phyloP scores from a whole-genome alignment of 2,797 vertebrate species.

The Erethizon dorsatum region DNA sequence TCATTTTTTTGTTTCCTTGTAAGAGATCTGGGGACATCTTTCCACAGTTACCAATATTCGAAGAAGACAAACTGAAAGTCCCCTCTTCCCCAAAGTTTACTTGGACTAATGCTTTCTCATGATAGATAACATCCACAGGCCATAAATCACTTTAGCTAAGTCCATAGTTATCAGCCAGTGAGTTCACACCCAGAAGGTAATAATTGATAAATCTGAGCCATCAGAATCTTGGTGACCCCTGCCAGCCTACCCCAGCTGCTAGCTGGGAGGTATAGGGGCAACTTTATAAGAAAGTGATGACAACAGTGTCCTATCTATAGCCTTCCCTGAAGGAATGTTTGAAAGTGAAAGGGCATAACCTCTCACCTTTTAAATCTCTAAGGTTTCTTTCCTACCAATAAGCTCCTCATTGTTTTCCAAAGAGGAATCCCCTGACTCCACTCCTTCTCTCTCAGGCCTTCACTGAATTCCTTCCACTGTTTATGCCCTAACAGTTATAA shows the following conservation, averaged over 20 bases:
- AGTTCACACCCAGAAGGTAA: constrained; percentile 36
- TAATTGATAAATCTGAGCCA: not conserved
- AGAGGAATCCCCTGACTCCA: not conserved
- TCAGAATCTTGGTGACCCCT: not conserved
- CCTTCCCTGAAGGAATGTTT: not conserved
- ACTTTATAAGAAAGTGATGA: constrained; percentile 60
- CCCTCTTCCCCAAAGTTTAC: not conserved
- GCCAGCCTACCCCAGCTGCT: not conserved
- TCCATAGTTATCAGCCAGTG: not conserved
- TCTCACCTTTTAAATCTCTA: constrained; percentile 57
- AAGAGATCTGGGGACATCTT: constrained; percentile 26
- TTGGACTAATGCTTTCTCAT: constrained; percentile 53
- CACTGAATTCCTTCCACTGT: not conserved
- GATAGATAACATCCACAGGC: constrained; percentile 48
- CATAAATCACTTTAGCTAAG: constrained; percentile 65
- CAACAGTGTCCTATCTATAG: not conserved
- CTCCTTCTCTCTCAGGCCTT: constrained; percentile 13
- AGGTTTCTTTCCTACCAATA: constrained; percentile 1
- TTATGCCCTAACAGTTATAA: not conserved
- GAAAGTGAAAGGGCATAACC: constrained; percentile 26
- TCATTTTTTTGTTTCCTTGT: constrained; percentile 23
- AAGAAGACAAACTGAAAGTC: constrained; percentile 46
- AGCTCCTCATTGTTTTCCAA: not conserved
- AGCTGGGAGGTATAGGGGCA: not conserved
- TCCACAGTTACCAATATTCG: constrained; percentile 25